These are phyloP conservation scores for Gymnocheta viridis DNA, from an alignment of 2,888 invertebrate species.

Conservation along the genomic window DNA sequence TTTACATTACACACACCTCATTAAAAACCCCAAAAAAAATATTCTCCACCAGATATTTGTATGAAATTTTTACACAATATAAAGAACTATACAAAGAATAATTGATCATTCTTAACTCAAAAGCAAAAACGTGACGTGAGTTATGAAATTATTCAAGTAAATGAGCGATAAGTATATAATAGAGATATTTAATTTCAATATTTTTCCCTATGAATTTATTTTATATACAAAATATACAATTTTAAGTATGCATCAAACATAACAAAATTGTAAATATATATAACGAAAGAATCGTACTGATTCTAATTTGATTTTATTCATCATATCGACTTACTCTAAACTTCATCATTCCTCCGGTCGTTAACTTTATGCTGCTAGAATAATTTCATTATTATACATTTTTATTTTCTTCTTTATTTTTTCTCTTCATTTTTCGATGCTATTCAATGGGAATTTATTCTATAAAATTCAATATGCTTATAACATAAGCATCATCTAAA, in stretches of 20 bases:
- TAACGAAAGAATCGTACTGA: conserved; percentile 52
- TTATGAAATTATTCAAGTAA: too few relatives aligned
- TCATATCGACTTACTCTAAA: conserved; percentile 42
- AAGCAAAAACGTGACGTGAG: too few relatives aligned
- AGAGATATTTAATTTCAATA: background rate
- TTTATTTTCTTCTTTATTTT: conserved; percentile 22
- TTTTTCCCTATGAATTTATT: background rate
- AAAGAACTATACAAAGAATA: too few relatives aligned
- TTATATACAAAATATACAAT: background rate
- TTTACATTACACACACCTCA: too few relatives aligned
- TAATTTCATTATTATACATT: conserved; percentile 57
- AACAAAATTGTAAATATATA: conserved; percentile 41
- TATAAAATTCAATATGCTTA: conserved; percentile 51
- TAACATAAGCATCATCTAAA: conserved; percentile 15
- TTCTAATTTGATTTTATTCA: conserved; percentile 60
- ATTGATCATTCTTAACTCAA: too few relatives aligned
- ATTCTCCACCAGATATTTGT: too few relatives aligned
- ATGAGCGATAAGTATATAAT: too few relatives aligned
- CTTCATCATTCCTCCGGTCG: conserved; percentile 49
- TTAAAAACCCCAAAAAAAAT: too few relatives aligned
- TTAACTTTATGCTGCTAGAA: conserved; percentile 55
- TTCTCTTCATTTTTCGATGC: background rate
- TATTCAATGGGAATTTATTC: conserved; percentile 47
- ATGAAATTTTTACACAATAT: too few relatives aligned
- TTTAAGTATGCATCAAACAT: conserved; percentile 8